Evolutionary conservation across 2,797 vertebrate genomes (phyloP), one percentile per base, ranked within the genome.

Genomic region (Botia kubotai): DNA sequence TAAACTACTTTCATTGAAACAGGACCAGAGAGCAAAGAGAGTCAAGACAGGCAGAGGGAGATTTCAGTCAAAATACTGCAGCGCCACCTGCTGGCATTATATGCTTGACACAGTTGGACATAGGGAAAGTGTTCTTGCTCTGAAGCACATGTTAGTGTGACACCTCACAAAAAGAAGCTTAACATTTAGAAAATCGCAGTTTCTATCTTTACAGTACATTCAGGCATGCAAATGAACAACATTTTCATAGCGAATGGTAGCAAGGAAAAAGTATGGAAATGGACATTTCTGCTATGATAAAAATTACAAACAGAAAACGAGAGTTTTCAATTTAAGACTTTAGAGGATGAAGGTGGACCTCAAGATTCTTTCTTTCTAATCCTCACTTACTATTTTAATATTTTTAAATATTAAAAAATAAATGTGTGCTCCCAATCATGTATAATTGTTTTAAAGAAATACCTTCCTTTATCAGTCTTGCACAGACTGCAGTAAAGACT

Each of bases 11-110:
- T 13, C 58, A 79, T 26, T 8, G 23, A 83, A 89, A 92, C 88
- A 76, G 81, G 72, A 81, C 82, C 62, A 75, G 87, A 88, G 88
- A 89, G 88, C 82, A 83, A 81, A 68, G 85, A 70, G 68, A 63
- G 67, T 55, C 74, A 53, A 65, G 68, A 74, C 74, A 77, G 55
- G 82, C 84, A 63, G 52, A 33, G 52, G 60, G n/a, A 19, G 19
- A 57, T 57, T 62, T 70, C 21, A 69, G 36, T 53, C 52, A 68
- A 76, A 46, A 65, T 23, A 80, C 81, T 82, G 70, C 50, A 78
- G 82, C 83, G 14, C 88, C 90, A 65, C 82, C 90, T 86, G 52
- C 76, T 89, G 88, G 85, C 81, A 19, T 43, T 2, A 29, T 63
- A 60, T 71, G 77, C 74, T 90, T 89, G 83, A 82, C 77, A 85